Evolutionary conservation across 2,888 invertebrate species (phyloP).

Genomic region (Brachynemurus nebulosus): DNA sequence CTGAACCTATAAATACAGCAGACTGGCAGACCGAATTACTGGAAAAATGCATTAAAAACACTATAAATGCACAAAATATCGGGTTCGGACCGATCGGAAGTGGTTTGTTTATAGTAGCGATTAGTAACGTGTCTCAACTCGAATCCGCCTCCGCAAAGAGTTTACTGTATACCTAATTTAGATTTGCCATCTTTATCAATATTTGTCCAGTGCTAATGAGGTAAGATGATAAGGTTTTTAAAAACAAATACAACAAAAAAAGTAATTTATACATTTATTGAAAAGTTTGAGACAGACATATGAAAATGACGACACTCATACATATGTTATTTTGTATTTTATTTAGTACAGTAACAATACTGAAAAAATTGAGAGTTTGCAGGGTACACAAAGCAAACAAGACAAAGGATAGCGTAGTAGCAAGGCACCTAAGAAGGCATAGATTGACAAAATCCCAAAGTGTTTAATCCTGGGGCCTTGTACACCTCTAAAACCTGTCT

Average conservation of each 20-base stretch:
- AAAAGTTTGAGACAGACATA: constrained; percentile 23
- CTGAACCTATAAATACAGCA: no score
- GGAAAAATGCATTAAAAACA: no score
- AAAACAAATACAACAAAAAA: constrained; percentile 1
- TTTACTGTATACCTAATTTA: no score
- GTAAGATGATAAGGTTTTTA: neutral
- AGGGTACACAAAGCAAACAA: constrained; percentile 7
- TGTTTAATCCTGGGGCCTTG: constrained; percentile 12
- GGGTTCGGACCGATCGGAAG: no score
- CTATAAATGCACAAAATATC: no score
- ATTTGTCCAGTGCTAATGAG: no score
- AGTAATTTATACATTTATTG: constrained; percentile 28
- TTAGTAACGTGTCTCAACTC: no score
- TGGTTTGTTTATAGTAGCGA: no score
- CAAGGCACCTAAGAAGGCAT: constrained; percentile 27
- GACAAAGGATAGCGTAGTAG: constrained; percentile 20
- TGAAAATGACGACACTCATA: constrained; percentile 14
- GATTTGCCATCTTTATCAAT: no score
- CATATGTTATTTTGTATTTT: constrained; percentile 5
- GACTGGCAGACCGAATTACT: no score
- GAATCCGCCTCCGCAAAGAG: no score
- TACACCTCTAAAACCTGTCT: constrained; percentile 10
- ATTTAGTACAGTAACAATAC: constrained; percentile 1
- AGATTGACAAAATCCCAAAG: constrained; percentile 16
- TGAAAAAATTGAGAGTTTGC: constrained; percentile 15